Base-by-base conservation (phyloP, 1,140 invertebrate species). In the Uloborus diversus region DNA sequence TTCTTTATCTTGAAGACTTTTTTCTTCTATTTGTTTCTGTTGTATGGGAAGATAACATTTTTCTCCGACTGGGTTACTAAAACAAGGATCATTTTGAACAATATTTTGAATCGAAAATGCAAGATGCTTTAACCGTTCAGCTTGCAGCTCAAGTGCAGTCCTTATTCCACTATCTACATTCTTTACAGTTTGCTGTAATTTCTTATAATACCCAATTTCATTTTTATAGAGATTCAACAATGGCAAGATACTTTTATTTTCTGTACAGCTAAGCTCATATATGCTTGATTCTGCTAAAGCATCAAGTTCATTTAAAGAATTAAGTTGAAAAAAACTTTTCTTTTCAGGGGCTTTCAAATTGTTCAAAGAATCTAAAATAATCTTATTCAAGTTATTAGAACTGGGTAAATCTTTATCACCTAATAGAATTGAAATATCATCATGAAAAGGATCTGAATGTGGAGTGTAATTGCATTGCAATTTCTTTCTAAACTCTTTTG, bases 71-170 rank as follows among this genome's bases (percentile, higher is more conserved):
- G n/a, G n/a, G n/a, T n/a, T n/a, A n/a, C n/a, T n/a, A 25, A 65
- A 65, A 65, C 62, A 65, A 23, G 33, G 13, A 65, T 65, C 62
- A 42, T 37, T 20, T 23, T 65, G 32, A 23, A 65, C 35, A 20
- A 65, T 5, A 27, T 65, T 65, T 37, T 27, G 32, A 9, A 65
- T 65, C 14, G 62, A 35, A 4, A 35, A 35, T 11, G 32, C 32
- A 25, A 65, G 23, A 13, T 17, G 23, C 35, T 23, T 42, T 42
- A 65, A 37, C 27, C 23, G 37, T 25, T 65, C 42, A 13, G 23
- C 11, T 42, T 65, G 62, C 3, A 42, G 13, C 27, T 65, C 62
- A 42, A 42, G 9, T 5, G 42, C 23, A n/a, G 27, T 17, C 42
- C 28, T 65, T 42, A 65, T 25, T 7, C 62, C 62, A 42, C 20